Evolutionary conservation across 2,113 vertebrate species (phyloP).

Genomic region (Halichoerus grypus): DNA sequence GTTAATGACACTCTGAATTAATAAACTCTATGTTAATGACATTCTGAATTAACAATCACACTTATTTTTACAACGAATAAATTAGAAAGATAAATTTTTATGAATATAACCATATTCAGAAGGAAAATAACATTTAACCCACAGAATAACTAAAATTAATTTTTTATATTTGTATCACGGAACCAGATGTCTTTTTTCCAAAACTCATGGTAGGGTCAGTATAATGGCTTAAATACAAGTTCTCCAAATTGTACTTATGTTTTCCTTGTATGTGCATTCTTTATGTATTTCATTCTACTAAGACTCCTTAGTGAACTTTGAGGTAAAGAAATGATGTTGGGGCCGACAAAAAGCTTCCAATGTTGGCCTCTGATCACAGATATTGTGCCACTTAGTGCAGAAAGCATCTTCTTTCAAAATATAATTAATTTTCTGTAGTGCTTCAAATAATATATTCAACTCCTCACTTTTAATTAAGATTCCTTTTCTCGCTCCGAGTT

Average conservation of each 20-base stretch:
- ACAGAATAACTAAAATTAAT: background rate
- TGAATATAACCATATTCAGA: background rate
- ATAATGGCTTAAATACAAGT: background rate
- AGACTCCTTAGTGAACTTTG: background rate
- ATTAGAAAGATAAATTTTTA: slow-evolving; percentile 43
- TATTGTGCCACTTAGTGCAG: slow-evolving; percentile 26
- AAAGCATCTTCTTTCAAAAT: slow-evolving; percentile 64
- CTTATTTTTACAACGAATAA: slow-evolving; percentile 47
- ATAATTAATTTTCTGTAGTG: slow-evolving; percentile 75
- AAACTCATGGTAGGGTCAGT: background rate
- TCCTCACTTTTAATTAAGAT: slow-evolving; percentile 74
- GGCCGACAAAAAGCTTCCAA: background rate
- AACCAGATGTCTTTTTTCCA: background rate
- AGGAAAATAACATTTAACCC: background rate
- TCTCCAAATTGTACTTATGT: background rate
- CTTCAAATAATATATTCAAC: slow-evolving; percentile 73
- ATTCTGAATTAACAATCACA: slow-evolving; percentile 24
- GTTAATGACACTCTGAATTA: slow-evolving; percentile 45
- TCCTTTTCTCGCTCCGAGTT: slow-evolving; percentile 68
- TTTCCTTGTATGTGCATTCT: background rate
- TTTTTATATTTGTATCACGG: background rate
- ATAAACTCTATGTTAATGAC: background rate
- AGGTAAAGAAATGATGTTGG: background rate
- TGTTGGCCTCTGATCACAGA: background rate
- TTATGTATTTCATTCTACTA: background rate